phyloP scores from a whole-genome alignment of 2,113 vertebrate genomes.

The Aphelocoma coerulescens region DNA sequence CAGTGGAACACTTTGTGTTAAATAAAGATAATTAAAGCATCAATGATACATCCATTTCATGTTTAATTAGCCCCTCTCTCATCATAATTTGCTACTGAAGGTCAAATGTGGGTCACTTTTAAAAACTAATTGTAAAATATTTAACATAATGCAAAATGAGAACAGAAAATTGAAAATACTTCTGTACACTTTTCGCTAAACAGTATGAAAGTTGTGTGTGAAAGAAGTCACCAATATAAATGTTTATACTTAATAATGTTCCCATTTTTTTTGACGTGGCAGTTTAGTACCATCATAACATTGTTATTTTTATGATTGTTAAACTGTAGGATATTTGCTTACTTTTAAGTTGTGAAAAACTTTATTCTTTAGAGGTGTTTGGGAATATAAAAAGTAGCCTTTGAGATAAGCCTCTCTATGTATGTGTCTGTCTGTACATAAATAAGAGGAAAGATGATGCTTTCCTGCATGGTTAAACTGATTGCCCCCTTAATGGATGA shows the following conservation, averaged over 20 bases:
- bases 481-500: background rate
- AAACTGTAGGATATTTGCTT: background rate
- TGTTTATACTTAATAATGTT: background rate
- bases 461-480: background rate
- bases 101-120: background rate
- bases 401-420: background rate
- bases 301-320: background rate
- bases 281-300: background rate
- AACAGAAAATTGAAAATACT: background rate
- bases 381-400: background rate
- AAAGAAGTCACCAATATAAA: background rate
- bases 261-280: background rate
- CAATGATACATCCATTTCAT: constrained; percentile 1
- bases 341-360: background rate
- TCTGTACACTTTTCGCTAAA: background rate
- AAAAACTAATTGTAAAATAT: background rate
- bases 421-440: background rate
- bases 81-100: constrained; percentile 2
- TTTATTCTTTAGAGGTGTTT: background rate
- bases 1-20: constrained; percentile 22
- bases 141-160: background rate
- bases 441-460: background rate
- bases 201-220: background rate
- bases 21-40: constrained; percentile 46
- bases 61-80: constrained; percentile 49